A percentile compares a stretch with the other conserved stretches of the same genome.
Conservation (phyloP, 2,888 invertebrate species). For the Eurois occulta region DNA sequence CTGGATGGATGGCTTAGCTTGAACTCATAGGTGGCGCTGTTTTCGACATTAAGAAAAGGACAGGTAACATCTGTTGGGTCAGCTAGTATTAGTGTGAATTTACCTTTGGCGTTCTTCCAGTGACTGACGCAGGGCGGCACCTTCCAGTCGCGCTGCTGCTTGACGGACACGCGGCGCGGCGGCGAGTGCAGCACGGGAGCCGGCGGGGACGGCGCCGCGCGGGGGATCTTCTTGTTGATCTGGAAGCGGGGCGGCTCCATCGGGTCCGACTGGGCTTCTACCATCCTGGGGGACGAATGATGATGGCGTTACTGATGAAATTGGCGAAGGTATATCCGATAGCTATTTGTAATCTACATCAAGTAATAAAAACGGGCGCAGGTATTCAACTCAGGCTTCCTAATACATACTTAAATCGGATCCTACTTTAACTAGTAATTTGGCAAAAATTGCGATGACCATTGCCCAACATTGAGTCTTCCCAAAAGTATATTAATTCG, state of each 20-base stretch:
- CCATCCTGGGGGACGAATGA: slow-evolving; percentile 80
- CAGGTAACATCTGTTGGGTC: not conserved
- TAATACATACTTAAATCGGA: not conserved
- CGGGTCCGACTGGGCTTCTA: slow-evolving; percentile 94
- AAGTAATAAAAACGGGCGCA: no score
- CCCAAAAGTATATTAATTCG: not conserved
- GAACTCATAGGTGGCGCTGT: not conserved
- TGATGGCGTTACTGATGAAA: not conserved
- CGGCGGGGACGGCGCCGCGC: slow-evolving; percentile 99
- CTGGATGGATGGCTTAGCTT: no score
- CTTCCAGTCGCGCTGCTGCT: slow-evolving; percentile 99
- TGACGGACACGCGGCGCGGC: slow-evolving; percentile 98
- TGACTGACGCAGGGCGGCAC: slow-evolving; percentile 99
- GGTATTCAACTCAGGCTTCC: no score
- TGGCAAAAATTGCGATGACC: not conserved
- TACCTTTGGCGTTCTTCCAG: slow-evolving; percentile 99
- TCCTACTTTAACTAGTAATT: not conserved
- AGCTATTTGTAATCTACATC: no score
- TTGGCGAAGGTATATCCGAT: no score
- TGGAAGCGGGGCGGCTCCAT: slow-evolving; percentile 99
- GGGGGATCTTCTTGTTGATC: slow-evolving; percentile 99
- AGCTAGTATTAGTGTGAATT: not conserved
- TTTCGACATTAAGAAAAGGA: not conserved
- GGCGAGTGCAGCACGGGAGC: slow-evolving; percentile 99
- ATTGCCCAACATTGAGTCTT: not conserved